phyloP scores from a whole-genome alignment of 2,888 invertebrate species.

The Andricus curvator region DNA sequence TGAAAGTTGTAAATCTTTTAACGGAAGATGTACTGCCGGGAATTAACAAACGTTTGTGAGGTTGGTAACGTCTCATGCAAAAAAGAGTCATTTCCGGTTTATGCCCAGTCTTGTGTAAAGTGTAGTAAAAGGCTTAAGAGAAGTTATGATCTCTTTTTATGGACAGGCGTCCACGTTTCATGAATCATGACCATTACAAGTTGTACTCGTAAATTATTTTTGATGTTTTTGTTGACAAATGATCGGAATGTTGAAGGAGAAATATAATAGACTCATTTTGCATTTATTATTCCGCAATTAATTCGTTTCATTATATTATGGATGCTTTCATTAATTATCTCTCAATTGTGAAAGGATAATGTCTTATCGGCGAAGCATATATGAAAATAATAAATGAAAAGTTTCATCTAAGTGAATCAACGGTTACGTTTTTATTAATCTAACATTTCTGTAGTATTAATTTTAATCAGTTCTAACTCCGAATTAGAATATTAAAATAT shows the following conservation, averaged over 20 bases:
- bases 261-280: neutral
- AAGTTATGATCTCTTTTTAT: constrained; percentile 22
- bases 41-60: neutral
- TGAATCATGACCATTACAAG: constrained; percentile 18
- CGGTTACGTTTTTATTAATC: too few relatives aligned
- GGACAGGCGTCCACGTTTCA: constrained; percentile 9
- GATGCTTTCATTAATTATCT: neutral
- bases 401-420: too few relatives aligned
- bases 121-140: constrained; percentile 19
- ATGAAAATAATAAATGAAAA: too few relatives aligned
- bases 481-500: too few relatives aligned
- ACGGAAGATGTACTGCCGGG: neutral
- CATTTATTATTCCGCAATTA: neutral
- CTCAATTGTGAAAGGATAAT: too few relatives aligned
- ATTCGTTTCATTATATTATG: neutral
- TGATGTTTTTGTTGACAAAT: constrained; percentile 12
- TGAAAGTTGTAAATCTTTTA: neutral
- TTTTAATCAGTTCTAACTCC: too few relatives aligned
- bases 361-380: too few relatives aligned
- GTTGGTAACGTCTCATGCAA: constrained; percentile 17
- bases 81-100: constrained; percentile 22
- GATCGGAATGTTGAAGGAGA: neutral
- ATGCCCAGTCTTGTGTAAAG: constrained; percentile 3
- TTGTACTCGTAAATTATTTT: neutral
- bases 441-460: too few relatives aligned